phyloP scores from a whole-genome alignment of 2,113 vertebrate species.

The Damaliscus lunatus region DNA sequence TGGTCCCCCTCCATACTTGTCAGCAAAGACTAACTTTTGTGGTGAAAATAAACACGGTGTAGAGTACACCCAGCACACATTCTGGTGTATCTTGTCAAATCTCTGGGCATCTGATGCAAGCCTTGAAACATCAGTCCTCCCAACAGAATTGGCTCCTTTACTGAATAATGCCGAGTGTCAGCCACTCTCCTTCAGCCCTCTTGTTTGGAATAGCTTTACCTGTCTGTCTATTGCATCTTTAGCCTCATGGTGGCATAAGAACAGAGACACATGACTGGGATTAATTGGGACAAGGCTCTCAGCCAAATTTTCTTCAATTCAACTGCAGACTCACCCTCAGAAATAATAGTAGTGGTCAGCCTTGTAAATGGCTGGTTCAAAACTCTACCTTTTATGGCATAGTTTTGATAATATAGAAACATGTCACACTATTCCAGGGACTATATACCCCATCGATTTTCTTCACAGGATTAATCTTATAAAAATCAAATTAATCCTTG shows the following conservation, averaged over 20 bases:
- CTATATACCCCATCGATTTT: not conserved
- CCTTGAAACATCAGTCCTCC: not conserved
- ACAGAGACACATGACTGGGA: not conserved
- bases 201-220: not conserved
- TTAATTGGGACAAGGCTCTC: not conserved
- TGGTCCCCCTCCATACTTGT: not conserved
- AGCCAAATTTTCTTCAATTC: not conserved
- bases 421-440: not conserved
- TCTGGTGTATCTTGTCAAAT: not conserved
- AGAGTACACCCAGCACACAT: fast-evolving
- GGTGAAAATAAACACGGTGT: not conserved
- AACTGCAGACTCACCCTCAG: not conserved
- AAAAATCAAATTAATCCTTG: not conserved
- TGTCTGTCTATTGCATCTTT: not conserved
- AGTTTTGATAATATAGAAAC: not conserved
- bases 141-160: not conserved
- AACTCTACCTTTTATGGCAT: not conserved
- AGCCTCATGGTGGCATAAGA: not conserved
- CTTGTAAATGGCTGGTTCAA: not conserved
- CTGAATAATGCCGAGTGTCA: not conserved
- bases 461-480: not conserved
- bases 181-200: not conserved
- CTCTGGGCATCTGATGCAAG: not conserved
- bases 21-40: not conserved
- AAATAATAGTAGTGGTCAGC: not conserved